These are phyloP conservation scores for Smittia sp. DNA, from an alignment of 2,888 invertebrate genomes.

Conservation along the genomic window DNA sequence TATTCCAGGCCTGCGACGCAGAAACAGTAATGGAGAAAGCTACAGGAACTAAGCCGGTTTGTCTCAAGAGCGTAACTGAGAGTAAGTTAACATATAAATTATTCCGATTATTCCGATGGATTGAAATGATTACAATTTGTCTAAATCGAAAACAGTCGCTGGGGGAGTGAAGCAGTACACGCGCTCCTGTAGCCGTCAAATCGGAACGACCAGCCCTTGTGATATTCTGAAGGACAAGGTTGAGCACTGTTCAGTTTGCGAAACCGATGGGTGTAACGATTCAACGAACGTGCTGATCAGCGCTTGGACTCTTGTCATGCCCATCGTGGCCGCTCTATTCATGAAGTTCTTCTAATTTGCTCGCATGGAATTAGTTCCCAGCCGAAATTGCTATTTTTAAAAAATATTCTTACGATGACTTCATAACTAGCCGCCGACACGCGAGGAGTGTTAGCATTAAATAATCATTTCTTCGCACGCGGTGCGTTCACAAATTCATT, in stretches of 20 bases:
- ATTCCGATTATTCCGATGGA: not conserved
- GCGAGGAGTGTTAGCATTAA: no score
- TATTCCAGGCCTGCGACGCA: not conserved
- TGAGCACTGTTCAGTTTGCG: slow-evolving; percentile 38
- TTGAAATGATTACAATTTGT: no score
- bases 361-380: not conserved
- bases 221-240: slow-evolving; percentile 10
- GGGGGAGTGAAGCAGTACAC: slow-evolving; percentile 23
- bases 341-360: slow-evolving; percentile 31
- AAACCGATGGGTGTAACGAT: slow-evolving; percentile 29
- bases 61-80: slow-evolving; percentile 27
- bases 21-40: not conserved
- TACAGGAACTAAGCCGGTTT: slow-evolving; percentile 26
- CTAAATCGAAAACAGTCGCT: not conserved
- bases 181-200: slow-evolving; percentile 19
- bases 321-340: slow-evolving; percentile 20
- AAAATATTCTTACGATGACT: not conserved
- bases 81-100: not conserved
- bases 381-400: not conserved
- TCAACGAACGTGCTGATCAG: not conserved
- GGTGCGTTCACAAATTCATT: no score
- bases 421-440: not conserved
- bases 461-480: no score
- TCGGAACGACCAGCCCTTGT: slow-evolving; percentile 2
- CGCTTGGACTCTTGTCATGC: slow-evolving; percentile 21